These are phyloP conservation scores for Anagrus nilaparvatae DNA, from an alignment of 1,140 invertebrate species.

Conservation along the genomic window DNA sequence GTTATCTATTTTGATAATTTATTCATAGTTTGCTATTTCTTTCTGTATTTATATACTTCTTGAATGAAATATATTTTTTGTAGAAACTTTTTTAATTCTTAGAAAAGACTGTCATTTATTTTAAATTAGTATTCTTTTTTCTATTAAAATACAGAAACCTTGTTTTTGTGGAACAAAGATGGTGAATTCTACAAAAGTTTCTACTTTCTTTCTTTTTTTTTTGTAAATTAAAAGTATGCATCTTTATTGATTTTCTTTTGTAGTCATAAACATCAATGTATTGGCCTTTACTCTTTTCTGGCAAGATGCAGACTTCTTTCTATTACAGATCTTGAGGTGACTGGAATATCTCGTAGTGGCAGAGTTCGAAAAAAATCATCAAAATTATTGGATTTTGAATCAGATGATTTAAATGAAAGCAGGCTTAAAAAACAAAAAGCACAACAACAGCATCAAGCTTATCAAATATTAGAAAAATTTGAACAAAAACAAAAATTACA, in stretches of 20 bases:
- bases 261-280: too few species aligned
- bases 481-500: slow-evolving; percentile 26
- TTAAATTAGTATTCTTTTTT: too few species aligned
- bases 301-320: slow-evolving; percentile 35
- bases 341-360: slow-evolving; percentile 76
- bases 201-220: too few species aligned
- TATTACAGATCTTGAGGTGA: slow-evolving; percentile 64
- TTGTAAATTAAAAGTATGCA: neutral
- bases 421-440: slow-evolving; percentile 37
- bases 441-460: slow-evolving; percentile 34
- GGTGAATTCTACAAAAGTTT: too few species aligned
- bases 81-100: too few species aligned
- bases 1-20: too few species aligned
- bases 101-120: too few species aligned
- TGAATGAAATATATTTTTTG: too few species aligned
- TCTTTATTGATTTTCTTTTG: slow-evolving; percentile 1
- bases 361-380: slow-evolving; percentile 88
- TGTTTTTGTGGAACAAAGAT: too few species aligned
- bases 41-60: too few species aligned
- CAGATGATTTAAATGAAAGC: slow-evolving; percentile 56
- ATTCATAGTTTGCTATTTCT: too few species aligned
- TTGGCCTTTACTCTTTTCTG: slow-evolving; percentile 26
- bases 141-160: too few species aligned
- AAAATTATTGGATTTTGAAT: slow-evolving; percentile 87
- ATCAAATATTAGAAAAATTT: slow-evolving; percentile 34